These are phyloP conservation scores for Actinernus sp. DNA, from an alignment of 92 coral and sea anemone genomes.

Conservation along the genomic window DNA sequence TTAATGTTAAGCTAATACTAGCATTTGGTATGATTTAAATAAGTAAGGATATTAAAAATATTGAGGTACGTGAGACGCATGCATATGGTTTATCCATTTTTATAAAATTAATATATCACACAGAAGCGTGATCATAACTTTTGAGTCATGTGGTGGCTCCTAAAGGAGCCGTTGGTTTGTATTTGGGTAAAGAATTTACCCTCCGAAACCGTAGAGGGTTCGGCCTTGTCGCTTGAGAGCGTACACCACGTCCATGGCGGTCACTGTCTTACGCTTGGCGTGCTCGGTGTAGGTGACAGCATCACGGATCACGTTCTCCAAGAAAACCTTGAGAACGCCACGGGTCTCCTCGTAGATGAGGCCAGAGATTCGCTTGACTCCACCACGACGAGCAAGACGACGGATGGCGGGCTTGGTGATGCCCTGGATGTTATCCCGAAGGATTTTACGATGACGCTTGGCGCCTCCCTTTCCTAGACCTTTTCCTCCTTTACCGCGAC, in stretches of 20 bases:
- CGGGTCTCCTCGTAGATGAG: constrained; percentile 89
- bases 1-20: no score
- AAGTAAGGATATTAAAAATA: no score
- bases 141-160: no score
- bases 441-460: constrained; percentile 83
- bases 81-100: no score
- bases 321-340: constrained; percentile 84
- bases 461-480: constrained; percentile 95
- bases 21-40: no score
- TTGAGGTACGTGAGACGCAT: no score
- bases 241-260: constrained; percentile 96
- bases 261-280: constrained; percentile 97
- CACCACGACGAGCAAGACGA: constrained; percentile 95
- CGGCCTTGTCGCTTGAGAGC: constrained; percentile 68
- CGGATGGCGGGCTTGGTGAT: constrained; percentile 91
- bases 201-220: constrained; percentile 41
- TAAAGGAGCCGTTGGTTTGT: no score
- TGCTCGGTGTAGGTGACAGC: constrained; percentile 99
- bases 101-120: no score
- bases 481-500: constrained; percentile 32
- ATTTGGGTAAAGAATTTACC: no score
- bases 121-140: no score
- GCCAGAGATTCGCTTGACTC: constrained; percentile 90
- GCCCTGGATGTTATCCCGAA: constrained; percentile 87
- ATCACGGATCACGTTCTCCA: constrained; percentile 87